phyloP scores from a whole-genome alignment of 2,888 invertebrate species.

The Chrysotoxum bicinctum region DNA sequence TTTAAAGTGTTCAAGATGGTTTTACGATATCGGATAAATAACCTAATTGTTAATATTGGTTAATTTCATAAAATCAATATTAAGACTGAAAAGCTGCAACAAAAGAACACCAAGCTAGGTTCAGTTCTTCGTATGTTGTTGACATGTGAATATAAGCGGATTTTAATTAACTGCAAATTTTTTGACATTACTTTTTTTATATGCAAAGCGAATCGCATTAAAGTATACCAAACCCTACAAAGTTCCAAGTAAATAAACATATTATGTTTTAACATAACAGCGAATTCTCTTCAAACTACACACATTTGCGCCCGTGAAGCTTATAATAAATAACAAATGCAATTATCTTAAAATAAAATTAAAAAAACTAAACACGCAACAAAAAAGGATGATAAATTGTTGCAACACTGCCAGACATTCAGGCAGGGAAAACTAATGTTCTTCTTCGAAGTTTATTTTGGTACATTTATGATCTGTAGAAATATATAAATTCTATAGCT shows the following conservation, averaged over 20 bases:
- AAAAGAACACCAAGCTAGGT: too few species aligned
- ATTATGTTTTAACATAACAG: too few species aligned
- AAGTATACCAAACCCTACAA: not conserved
- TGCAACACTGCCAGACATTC: conserved; percentile 34
- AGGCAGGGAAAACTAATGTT: conserved; percentile 31
- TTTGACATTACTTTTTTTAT: too few species aligned
- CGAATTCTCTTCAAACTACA: not conserved
- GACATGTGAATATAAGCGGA: too few species aligned
- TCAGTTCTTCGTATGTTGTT: too few species aligned
- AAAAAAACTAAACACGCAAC: not conserved
- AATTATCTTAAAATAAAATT: conserved; percentile 37
- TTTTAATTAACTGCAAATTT: too few species aligned
- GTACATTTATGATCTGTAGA: conserved; percentile 45
- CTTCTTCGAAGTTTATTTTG: conserved; percentile 50
- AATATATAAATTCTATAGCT: conserved; percentile 38
- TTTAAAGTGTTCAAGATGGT: too few species aligned
- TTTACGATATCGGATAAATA: too few species aligned
- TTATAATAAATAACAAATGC: conserved; percentile 28
- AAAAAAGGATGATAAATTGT: conserved; percentile 41
- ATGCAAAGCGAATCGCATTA: not conserved
- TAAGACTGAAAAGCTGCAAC: too few species aligned
- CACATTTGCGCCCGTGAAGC: conserved; percentile 13
- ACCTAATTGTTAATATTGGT: too few species aligned
- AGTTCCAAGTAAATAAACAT: conserved; percentile 26
- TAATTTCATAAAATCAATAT: too few species aligned